phyloP scores from a whole-genome alignment of 2,888 invertebrate species.

The Nephrotoma guestfalica region DNA sequence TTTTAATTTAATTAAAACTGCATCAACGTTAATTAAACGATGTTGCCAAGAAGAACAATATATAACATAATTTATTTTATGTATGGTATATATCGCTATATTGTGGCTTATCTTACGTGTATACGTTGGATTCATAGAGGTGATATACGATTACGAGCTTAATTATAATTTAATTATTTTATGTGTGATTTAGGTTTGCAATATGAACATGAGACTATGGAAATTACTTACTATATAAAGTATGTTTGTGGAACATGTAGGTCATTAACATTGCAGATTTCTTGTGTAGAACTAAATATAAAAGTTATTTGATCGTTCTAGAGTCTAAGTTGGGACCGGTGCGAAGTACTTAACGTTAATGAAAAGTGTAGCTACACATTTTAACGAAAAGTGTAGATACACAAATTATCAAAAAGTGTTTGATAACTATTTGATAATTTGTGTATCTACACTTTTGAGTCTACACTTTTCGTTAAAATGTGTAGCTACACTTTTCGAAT shows the following conservation, averaged over 20 bases:
- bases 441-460: too few species aligned
- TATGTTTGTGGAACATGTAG: not conserved
- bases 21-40: not conserved
- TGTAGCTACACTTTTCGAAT: too few species aligned
- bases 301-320: too few species aligned
- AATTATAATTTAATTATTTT: not conserved
- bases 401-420: too few species aligned
- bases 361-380: too few species aligned
- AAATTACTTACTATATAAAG: not conserved
- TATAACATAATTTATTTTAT: not conserved
- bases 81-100: not conserved
- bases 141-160: conserved; percentile 3
- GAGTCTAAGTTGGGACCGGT: too few species aligned
- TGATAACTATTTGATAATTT: too few species aligned
- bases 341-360: too few species aligned
- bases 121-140: not conserved
- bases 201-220: not conserved
- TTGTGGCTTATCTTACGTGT: not conserved
- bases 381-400: too few species aligned
- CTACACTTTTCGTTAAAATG: too few species aligned
- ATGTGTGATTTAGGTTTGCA: not conserved
- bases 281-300: too few species aligned
- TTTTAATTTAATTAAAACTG: not conserved
- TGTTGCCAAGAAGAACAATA: not conserved
- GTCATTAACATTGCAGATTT: not conserved